Conservation (phyloP, 2,113 vertebrate species). For the Dasyprocta punctata region DNA sequence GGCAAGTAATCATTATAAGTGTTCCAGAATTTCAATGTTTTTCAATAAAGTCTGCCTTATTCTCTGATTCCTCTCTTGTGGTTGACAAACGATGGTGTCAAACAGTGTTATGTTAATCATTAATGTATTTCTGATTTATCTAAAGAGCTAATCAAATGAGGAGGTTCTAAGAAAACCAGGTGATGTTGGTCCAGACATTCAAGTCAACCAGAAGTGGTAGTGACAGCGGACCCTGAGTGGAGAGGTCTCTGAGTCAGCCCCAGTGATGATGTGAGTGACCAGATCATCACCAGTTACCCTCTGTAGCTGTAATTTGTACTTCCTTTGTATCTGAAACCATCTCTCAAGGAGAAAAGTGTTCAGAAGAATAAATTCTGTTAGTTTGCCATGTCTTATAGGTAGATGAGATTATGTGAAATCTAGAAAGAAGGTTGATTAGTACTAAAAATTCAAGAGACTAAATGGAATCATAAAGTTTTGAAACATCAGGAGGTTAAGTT, state of each 20-base stretch:
- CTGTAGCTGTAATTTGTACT: conserved; percentile 38
- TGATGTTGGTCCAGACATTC: neutral
- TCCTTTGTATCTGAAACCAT: conserved; percentile 56
- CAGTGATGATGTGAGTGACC: neutral
- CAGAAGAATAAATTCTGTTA: conserved; percentile 39
- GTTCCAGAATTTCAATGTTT: conserved; percentile 8
- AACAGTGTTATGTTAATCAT: neutral
- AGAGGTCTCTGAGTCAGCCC: conserved; percentile 36
- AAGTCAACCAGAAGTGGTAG: neutral
- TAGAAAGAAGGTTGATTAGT: neutral
- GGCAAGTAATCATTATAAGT: neutral
- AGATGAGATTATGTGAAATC: neutral
- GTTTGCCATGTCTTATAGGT: neutral
- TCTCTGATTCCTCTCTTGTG: neutral
- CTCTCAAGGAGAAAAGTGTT: neutral
- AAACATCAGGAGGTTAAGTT: neutral
- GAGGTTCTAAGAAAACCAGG: neutral
- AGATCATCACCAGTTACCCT: neutral
- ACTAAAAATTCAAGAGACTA: neutral
- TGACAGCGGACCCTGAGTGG: conserved; percentile 51
- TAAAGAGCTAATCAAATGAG: conserved; percentile 30
- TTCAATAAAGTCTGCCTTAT: neutral
- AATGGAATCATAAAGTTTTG: neutral
- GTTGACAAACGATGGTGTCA: neutral
- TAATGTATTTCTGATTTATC: conserved; percentile 36